Conservation (phyloP, 2,888 invertebrate species). For the Hirtodrosophila cameraria region DNA sequence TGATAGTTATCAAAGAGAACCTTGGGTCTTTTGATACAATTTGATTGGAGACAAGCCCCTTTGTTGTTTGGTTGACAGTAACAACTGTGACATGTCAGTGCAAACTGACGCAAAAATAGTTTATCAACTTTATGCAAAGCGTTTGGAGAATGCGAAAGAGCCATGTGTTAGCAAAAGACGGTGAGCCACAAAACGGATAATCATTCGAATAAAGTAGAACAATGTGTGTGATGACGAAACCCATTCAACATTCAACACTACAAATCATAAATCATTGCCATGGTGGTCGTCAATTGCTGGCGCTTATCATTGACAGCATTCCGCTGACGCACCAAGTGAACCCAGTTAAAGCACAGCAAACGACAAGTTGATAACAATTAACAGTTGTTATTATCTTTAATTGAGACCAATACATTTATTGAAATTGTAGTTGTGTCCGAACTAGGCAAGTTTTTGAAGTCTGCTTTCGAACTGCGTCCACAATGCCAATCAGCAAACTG, state of each 20-base stretch:
- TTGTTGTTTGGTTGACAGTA: conserved; percentile 72
- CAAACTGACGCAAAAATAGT: conserved; percentile 50
- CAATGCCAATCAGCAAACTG: conserved; percentile 47
- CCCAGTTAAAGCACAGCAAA: conserved; percentile 27
- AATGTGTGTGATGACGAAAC: neutral
- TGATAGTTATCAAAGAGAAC: conserved; percentile 42
- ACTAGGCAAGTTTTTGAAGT: conserved; percentile 36
- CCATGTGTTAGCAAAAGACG: conserved; percentile 48
- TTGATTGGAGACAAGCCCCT: conserved; percentile 53
- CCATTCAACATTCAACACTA: too few relatives aligned
- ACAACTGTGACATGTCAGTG: conserved; percentile 57
- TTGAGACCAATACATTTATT: conserved; percentile 51
- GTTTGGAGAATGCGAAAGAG: conserved; percentile 28
- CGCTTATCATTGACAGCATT: conserved; percentile 47
- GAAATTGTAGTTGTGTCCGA: conserved; percentile 32
- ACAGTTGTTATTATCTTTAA: conserved; percentile 70
- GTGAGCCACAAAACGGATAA: conserved; percentile 12
- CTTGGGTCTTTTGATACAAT: conserved; percentile 38
- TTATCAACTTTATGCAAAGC: conserved; percentile 66
- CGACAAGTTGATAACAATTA: conserved; percentile 61
- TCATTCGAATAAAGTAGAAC: conserved; percentile 1
- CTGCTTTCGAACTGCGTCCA: conserved; percentile 38
- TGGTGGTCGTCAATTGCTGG: conserved; percentile 22
- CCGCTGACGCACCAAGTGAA: conserved; percentile 62
- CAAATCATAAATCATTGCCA: conserved; percentile 33